These are phyloP conservation scores for Cosmopolites sordidus DNA, from an alignment of 2,888 invertebrate genomes.

Conservation along the genomic window DNA sequence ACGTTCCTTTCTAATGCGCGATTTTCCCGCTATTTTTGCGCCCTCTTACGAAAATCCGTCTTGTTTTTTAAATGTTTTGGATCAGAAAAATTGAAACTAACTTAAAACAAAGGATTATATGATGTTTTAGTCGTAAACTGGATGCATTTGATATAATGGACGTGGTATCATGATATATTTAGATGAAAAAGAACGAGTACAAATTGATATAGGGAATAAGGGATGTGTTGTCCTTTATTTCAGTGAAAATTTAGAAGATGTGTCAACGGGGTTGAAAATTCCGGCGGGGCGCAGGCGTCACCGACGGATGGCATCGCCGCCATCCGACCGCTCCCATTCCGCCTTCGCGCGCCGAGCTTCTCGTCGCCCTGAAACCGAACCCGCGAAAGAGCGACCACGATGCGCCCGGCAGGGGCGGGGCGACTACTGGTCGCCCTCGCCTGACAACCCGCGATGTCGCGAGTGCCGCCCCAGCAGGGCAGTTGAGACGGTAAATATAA, in stretches of 20 bases:
- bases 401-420: conserved; percentile 50
- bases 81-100: background rate
- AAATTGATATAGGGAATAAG: no score
- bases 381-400: conserved; percentile 33
- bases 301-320: conserved; percentile 25
- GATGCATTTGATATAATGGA: no score
- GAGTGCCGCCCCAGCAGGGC: conserved; percentile 27
- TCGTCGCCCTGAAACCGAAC: conserved; percentile 31
- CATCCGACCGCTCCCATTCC: conserved; percentile 54
- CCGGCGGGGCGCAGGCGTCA: conserved; percentile 25
- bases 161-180: no score
- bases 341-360: conserved; percentile 52
- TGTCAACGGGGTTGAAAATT: background rate
- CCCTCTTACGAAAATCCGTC: no score
- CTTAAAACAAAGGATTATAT: no score
- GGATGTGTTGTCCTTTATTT: background rate
- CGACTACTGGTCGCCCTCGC: conserved; percentile 32
- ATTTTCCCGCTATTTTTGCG: no score
- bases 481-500: background rate
- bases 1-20: background rate
- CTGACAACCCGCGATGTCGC: conserved; percentile 27
- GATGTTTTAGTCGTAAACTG: no score
- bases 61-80: background rate
- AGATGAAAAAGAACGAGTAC: no score
- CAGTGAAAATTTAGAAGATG: background rate